Base-by-base conservation (phyloP, 2,797 vertebrate genomes). In the Gymnoscopelus braueri region DNA sequence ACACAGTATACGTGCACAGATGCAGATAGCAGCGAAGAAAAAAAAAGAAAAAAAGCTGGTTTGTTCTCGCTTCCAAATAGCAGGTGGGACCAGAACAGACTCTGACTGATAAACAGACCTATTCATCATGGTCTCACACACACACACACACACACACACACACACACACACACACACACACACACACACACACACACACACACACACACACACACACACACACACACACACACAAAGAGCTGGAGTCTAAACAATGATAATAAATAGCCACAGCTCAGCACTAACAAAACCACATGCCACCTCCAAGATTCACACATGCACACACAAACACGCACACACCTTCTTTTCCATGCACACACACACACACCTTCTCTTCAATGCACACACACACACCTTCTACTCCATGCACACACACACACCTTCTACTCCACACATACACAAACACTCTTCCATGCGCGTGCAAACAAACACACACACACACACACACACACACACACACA, bases 401-500 rank as follows among this genome's bases (percentile, higher is more conserved):
- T 51, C 58, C 50, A 61, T 39, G 52, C 11, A 57, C 66, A 51
- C 24, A 67, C 48, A 52, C n/a, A 51, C 24, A 67, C 48, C 19
- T 19, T 19, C 19, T 19, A 52, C 58, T 51, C 58, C 50, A 61
- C 47, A 54, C 11, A 57, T 57, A 51, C 24, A 67, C 48, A 52
- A n/a, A n/a, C n/a, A n/a, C n/a, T n/a, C 58, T 51, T 49, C 61
- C 50, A 61, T 15, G 49, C 55, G 53, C 49, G 26, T 49, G 51
- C 62, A 52, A 49, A 53, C 35, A 65, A 14, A 23, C 8, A 12
- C 19, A 49, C 39, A 57, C 39, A 26, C 39, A 49, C 54, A 26
- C 64, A 57, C 66, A 51, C 24, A 67, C 48, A 52, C 58, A 59
- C 58, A 69, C 50, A 61, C 55, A 61, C 11, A 35, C 35, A 60